These are phyloP conservation scores for Scaptomyza parva DNA, from an alignment of 2,888 invertebrate species.

Conservation along the genomic window DNA sequence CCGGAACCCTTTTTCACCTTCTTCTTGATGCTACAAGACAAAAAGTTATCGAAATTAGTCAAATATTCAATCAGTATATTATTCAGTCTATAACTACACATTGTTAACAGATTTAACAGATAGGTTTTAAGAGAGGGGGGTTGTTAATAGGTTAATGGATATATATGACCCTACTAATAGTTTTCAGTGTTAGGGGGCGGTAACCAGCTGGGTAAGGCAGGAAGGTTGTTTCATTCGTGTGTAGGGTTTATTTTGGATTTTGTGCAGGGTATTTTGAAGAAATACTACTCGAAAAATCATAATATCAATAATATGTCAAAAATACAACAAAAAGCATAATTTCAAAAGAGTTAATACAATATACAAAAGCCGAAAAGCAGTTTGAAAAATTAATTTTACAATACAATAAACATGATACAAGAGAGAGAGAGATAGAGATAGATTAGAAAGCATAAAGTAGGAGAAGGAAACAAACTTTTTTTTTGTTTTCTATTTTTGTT, in stretches of 20 bases:
- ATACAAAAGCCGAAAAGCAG: slow-evolving; percentile 61
- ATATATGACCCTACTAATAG: slow-evolving; percentile 17
- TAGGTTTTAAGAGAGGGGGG: background rate
- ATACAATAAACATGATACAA: slow-evolving; percentile 31
- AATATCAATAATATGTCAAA: slow-evolving; percentile 1
- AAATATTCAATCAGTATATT: no score
- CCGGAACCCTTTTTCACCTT: slow-evolving; percentile 93
- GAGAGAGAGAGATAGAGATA: slow-evolving; percentile 6
- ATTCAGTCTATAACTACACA: background rate
- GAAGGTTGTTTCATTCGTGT: slow-evolving; percentile 25
- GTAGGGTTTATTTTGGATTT: slow-evolving; percentile 11
- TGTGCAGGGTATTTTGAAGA: slow-evolving; percentile 40
- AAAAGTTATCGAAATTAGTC: background rate
- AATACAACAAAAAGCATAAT: slow-evolving; percentile 41
- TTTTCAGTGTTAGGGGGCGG: slow-evolving; percentile 15
- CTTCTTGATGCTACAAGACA: slow-evolving; percentile 90
- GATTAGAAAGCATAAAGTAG: slow-evolving; percentile 46
- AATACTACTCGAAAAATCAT: slow-evolving; percentile 44
- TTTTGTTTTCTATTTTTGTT: slow-evolving; percentile 23
- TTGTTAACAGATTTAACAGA: slow-evolving; percentile 3
- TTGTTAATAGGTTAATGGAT: no score
- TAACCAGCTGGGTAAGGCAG: slow-evolving; percentile 29
- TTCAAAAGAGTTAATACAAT: slow-evolving; percentile 55
- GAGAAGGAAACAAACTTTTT: slow-evolving; percentile 45
- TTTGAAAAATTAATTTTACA: slow-evolving; percentile 34